Conservation (phyloP, 2,797 vertebrate species). For the Falco naumanni region DNA sequence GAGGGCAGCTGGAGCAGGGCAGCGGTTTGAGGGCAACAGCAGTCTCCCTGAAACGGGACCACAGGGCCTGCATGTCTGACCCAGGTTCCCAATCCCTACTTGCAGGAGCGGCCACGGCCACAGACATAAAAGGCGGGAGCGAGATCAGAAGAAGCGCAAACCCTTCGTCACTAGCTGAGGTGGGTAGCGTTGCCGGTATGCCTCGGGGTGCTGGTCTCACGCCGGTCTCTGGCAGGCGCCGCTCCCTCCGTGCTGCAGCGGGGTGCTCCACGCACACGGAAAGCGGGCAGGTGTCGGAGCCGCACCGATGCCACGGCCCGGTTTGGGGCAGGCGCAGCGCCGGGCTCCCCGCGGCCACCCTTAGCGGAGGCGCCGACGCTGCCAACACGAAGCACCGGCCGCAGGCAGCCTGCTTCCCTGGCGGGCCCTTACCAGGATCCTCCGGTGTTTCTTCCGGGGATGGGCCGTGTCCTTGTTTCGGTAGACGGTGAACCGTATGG, state of each 20-base stretch:
- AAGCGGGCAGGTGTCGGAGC: background rate
- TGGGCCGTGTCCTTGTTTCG: constrained; percentile 79
- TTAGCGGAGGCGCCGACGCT: background rate
- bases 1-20: too few species aligned
- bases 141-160: background rate
- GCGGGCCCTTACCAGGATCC: constrained; percentile 84
- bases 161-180: accelerated
- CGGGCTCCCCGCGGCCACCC: too few species aligned
- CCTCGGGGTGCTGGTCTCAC: background rate
- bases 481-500: constrained; percentile 82
- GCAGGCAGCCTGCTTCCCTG: background rate
- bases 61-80: accelerated
- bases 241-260: background rate
- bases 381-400: background rate
- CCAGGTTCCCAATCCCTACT: accelerated
- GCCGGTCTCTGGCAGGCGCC: too few species aligned
- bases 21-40: background rate
- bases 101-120: background rate
- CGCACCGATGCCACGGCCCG: background rate
- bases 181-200: accelerated
- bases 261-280: accelerated
- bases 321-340: background rate
- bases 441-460: constrained; percentile 82
- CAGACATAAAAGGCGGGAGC: too few species aligned
- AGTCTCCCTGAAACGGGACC: accelerated